Percentiles rank a stretch among this genome's conserved stretches.
These are phyloP conservation scores for Lampris incognitus DNA, from an alignment of 2,113 vertebrate genomes.

Conservation along the genomic window DNA sequence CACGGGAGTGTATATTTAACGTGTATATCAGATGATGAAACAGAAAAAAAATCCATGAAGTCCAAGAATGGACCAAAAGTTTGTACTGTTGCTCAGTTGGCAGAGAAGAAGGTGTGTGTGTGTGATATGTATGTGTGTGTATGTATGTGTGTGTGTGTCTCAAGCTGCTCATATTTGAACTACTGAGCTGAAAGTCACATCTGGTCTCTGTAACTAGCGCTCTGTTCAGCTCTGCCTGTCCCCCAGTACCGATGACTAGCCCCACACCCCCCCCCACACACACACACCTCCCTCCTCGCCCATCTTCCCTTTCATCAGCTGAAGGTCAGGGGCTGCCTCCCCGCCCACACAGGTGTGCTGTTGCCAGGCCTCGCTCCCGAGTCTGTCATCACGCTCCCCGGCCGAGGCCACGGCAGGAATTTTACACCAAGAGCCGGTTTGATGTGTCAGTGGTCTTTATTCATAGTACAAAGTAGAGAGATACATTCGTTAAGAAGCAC, in stretches of 20 bases:
- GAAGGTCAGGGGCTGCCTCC: constrained; percentile 64
- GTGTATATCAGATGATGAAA: no score
- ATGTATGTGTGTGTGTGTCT: not conserved
- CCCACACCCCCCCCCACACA: not conserved
- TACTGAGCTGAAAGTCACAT: constrained; percentile 39
- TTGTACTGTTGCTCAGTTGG: not conserved
- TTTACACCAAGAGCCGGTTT: constrained; percentile 27
- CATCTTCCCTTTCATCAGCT: constrained; percentile 65
- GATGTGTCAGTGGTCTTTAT: constrained; percentile 65
- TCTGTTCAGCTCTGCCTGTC: constrained; percentile 31
- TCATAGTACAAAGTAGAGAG: constrained; percentile 48
- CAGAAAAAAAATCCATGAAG: no score
- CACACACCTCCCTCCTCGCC: constrained; percentile 1
- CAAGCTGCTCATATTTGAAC: constrained; percentile 7
- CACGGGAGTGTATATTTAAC: not conserved
- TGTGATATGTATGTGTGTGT: not conserved
- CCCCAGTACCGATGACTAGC: constrained; percentile 27
- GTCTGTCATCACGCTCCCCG: constrained; percentile 49
- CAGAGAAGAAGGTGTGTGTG: not conserved
- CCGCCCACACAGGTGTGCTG: constrained; percentile 75
- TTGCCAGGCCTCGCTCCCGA: constrained; percentile 23
- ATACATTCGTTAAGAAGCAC: constrained; percentile 57
- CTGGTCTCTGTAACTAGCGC: constrained; percentile 50
- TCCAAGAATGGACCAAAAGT: no score
- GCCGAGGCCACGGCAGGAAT: constrained; percentile 50